Conservation (phyloP, 92 coral and sea anemone species). For the Epizoanthus rinbou region DNA sequence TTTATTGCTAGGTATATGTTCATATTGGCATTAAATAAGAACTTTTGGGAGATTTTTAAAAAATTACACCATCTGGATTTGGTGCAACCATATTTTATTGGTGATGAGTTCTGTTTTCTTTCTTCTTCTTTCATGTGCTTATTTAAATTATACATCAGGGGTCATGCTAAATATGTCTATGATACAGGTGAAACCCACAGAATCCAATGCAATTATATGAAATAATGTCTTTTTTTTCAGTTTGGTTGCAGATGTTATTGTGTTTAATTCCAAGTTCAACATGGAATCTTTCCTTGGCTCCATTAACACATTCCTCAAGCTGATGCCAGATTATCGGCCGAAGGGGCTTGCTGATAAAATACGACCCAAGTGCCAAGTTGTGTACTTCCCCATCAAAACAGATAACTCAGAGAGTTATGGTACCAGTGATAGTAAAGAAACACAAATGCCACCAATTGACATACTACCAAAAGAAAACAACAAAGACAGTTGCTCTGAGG, state of each 20-base stretch:
- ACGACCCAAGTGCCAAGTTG: conserved; percentile 81
- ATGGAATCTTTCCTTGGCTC: conserved; percentile 88
- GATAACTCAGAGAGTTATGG: neutral
- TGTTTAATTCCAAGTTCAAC: conserved; percentile 93
- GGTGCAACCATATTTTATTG: no score
- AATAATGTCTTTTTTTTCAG: conserved; percentile 40
- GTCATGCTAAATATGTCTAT: no score
- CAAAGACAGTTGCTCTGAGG: neutral
- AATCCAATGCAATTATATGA: neutral
- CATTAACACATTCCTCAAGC: conserved; percentile 74
- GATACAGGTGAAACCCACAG: no score
- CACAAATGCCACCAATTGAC: neutral
- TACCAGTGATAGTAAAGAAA: neutral
- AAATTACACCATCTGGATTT: no score
- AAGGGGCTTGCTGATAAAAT: conserved; percentile 66
- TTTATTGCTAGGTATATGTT: no score
- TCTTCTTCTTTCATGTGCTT: no score
- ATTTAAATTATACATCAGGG: neutral
- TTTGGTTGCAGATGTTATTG: conserved; percentile 91
- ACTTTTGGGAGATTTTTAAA: no score
- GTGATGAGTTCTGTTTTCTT: no score
- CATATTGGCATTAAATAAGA: no score
- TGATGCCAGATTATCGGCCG: conserved; percentile 93
- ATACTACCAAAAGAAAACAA: neutral
- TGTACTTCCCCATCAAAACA: conserved; percentile 71